Conservation (phyloP, 2,113 vertebrate genomes). For the Excalfactoria chinensis region DNA sequence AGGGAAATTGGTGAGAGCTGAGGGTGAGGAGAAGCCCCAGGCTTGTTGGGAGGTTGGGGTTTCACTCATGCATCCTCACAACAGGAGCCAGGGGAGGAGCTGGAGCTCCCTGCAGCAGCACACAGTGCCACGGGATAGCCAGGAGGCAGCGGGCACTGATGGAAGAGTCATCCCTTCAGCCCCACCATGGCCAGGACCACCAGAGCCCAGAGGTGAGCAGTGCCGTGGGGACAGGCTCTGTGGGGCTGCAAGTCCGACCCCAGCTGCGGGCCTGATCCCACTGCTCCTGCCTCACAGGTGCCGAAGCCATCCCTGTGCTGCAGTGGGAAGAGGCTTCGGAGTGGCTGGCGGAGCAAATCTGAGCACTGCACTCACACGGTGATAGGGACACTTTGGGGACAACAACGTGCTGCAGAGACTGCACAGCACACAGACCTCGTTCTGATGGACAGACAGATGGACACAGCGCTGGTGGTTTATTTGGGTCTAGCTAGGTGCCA, state of each 20-base stretch:
- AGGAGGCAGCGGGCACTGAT: not conserved
- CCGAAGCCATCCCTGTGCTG: slow-evolving; percentile 15
- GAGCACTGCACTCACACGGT: not conserved
- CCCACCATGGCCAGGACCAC: slow-evolving; percentile 43
- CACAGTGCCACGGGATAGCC: accelerated
- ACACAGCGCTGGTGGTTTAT: slow-evolving; percentile 25
- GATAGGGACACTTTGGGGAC: not conserved
- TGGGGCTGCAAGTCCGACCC: not conserved
- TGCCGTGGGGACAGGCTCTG: accelerated
- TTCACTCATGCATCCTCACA: not conserved
- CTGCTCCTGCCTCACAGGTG: not conserved
- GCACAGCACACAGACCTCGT: accelerated
- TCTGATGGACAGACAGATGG: not conserved
- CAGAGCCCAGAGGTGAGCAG: slow-evolving; percentile 58
- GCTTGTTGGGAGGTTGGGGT: accelerated
- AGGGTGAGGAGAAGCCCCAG: not conserved
- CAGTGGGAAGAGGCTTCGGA: slow-evolving; percentile 52
- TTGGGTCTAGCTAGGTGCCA: slow-evolving; percentile 6
- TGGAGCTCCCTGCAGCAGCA: not conserved
- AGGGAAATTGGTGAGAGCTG: slow-evolving; percentile 46
- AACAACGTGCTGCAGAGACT: accelerated
- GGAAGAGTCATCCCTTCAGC: slow-evolving; percentile 68
- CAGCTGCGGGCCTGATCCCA: not conserved
- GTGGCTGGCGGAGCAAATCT: slow-evolving; percentile 70
- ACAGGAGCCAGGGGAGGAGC: slow-evolving; percentile 9